Evolutionary conservation across 2,888 invertebrate species (phyloP).

Genomic region (Alitta virens): DNA sequence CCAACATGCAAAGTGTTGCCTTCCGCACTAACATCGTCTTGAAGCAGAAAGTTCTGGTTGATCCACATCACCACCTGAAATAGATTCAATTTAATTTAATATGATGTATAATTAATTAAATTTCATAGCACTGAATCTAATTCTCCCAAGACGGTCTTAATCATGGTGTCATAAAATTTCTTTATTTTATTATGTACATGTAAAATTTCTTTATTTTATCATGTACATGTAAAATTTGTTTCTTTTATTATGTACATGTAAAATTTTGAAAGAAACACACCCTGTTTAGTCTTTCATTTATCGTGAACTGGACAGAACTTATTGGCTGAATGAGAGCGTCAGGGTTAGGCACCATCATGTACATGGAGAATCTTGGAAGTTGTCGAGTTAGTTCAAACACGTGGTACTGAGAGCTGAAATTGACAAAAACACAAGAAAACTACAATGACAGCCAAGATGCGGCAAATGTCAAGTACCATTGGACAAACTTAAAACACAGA

Average conservation of each 20-base stretch:
- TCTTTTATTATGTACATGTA: neutral
- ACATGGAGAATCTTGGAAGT: conserved; percentile 86
- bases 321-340: conserved; percentile 40
- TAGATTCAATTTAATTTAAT: too few species aligned
- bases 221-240: too few species aligned
- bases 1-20: conserved; percentile 62
- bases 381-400: conserved; percentile 88
- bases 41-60: conserved; percentile 74
- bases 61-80: conserved; percentile 71
- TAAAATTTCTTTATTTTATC: too few species aligned
- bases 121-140: too few species aligned
- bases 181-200: too few species aligned
- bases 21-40: conserved; percentile 55
- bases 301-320: conserved; percentile 60
- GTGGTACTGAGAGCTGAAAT: conserved; percentile 72
- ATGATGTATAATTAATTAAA: too few species aligned
- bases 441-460: too few species aligned
- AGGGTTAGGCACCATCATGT: conserved; percentile 60
- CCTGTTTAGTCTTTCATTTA: conserved; percentile 63
- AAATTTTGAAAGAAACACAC: conserved; percentile 45
- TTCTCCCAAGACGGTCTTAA: too few species aligned
- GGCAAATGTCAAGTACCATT: too few species aligned
- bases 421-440: too few species aligned
- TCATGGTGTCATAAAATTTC: too few species aligned
- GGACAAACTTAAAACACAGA: too few species aligned